Evolutionary conservation across 2,888 invertebrate species (phyloP).

Genomic region (Eurytoma adleriae): DNA sequence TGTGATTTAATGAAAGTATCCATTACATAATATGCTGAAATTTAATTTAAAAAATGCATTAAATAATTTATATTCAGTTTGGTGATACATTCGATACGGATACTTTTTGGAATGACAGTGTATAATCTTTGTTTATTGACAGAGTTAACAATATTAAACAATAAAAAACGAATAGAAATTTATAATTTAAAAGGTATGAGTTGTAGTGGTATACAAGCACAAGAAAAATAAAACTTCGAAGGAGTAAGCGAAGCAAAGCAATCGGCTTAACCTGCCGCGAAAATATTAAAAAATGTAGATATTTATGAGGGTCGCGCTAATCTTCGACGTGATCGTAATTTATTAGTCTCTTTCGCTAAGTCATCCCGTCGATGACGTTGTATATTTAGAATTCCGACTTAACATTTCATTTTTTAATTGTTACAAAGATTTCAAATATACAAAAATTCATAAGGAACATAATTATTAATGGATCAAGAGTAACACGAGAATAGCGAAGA

Average conservation of each 20-base stretch:
- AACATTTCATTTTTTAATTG: background rate
- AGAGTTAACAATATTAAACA: background rate
- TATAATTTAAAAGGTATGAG: too few species aligned
- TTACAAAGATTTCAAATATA: background rate
- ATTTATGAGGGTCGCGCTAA: slow-evolving; percentile 76
- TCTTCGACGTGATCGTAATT: slow-evolving; percentile 75
- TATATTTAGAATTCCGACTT: slow-evolving; percentile 6
- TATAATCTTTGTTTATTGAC: too few species aligned
- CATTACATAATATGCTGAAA: too few species aligned
- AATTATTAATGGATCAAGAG: too few species aligned
- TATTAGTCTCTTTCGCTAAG: slow-evolving; percentile 65
- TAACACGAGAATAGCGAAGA: too few species aligned
- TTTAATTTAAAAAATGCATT: too few species aligned
- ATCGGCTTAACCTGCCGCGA: slow-evolving; percentile 73
- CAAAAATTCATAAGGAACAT: too few species aligned
- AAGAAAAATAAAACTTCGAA: slow-evolving; percentile 61
- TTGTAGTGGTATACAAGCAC: slow-evolving; percentile 60
- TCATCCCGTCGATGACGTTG: slow-evolving; percentile 35
- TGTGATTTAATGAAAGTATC: too few species aligned
- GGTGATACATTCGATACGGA: too few species aligned
- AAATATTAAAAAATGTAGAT: slow-evolving; percentile 73
- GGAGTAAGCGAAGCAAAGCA: slow-evolving; percentile 68
- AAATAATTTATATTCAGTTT: too few species aligned
- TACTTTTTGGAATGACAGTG: too few species aligned
- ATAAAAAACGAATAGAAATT: slow-evolving; percentile 64